Conservation (phyloP, 2,797 vertebrate species). For the Carcharodon carcharias region DNA sequence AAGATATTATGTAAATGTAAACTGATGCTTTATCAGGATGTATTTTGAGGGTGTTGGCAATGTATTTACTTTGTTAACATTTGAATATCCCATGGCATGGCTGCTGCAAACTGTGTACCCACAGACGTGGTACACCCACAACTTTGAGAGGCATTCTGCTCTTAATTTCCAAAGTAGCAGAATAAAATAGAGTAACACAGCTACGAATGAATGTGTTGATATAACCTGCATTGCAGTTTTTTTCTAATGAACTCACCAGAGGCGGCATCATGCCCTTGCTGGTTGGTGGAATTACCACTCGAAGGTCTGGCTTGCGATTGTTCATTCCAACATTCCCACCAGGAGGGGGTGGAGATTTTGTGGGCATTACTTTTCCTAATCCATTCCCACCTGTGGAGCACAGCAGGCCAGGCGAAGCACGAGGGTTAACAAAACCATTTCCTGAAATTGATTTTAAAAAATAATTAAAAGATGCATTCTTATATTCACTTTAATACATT, state of each 20-base stretch:
- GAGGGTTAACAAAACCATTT: slow-evolving; percentile 91
- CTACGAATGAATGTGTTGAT: too few species aligned
- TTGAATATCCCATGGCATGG: background rate
- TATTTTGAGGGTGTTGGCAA: background rate
- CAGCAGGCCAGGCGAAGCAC: slow-evolving; percentile 84
- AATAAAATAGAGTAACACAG: background rate
- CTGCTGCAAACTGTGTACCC: background rate
- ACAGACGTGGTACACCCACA: background rate
- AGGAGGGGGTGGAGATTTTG: slow-evolving; percentile 91
- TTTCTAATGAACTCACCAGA: slow-evolving; percentile 67
- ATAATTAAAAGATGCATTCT: background rate
- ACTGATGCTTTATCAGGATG: background rate
- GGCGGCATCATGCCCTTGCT: slow-evolving; percentile 98
- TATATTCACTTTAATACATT: background rate
- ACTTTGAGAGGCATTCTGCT: background rate
- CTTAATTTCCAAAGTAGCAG: background rate
- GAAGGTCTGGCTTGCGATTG: slow-evolving; percentile 88
- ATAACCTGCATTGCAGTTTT: too few species aligned
- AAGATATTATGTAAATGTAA: background rate
- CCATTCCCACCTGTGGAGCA: slow-evolving; percentile 80
- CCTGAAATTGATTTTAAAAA: slow-evolving; percentile 61
- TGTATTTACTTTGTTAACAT: background rate
- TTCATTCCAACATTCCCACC: slow-evolving; percentile 85
- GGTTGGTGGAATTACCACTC: slow-evolving; percentile 92
- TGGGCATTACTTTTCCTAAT: slow-evolving; percentile 91